phyloP scores from a whole-genome alignment of 1,140 invertebrate genomes.

The Drosophila pachea region DNA sequence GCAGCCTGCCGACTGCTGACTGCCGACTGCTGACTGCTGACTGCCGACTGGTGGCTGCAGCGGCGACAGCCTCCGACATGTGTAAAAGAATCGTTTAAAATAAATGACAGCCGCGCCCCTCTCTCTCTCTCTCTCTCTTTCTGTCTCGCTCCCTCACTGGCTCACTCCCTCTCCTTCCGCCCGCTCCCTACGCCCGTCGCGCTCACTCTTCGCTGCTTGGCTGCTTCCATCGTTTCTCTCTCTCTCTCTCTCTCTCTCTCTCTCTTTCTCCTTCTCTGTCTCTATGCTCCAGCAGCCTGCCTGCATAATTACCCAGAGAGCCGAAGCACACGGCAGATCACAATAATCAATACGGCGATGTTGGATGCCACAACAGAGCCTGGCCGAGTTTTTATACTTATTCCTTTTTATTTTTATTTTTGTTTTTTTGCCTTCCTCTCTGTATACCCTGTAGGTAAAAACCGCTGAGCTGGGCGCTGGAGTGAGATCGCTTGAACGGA shows the following conservation, averaged over 20 bases:
- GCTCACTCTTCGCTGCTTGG: too few relatives aligned
- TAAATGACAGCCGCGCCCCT: slow-evolving; percentile 69
- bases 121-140: neutral
- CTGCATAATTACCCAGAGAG: slow-evolving; percentile 71
- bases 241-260: neutral
- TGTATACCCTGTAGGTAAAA: slow-evolving; percentile 31
- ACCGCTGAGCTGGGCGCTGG: neutral
- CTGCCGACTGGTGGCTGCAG: slow-evolving; percentile 38
- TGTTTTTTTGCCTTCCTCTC: slow-evolving; percentile 6
- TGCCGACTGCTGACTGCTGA: slow-evolving; percentile 13
- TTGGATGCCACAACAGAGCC: slow-evolving; percentile 14
- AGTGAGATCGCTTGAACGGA: too few relatives aligned
- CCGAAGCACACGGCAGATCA: slow-evolving; percentile 68
- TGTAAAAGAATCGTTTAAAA: slow-evolving; percentile 78
- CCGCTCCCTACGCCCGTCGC: too few relatives aligned
- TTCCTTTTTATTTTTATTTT: slow-evolving; percentile 2
- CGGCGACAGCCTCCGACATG: slow-evolving; percentile 73
- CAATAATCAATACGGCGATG: slow-evolving; percentile 72
- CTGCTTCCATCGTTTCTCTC: too few relatives aligned
- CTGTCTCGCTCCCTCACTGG: neutral
- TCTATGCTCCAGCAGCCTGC: slow-evolving; percentile 21
- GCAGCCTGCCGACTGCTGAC: neutral
- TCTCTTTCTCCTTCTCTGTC: neutral
- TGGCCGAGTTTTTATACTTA: slow-evolving; percentile 52
- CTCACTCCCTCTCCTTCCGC: neutral